Percentiles rank a stretch among this genome's conserved stretches.
These are phyloP conservation scores for Psix sp. DNA, from an alignment of 1,140 invertebrate species.

Conservation along the genomic window DNA sequence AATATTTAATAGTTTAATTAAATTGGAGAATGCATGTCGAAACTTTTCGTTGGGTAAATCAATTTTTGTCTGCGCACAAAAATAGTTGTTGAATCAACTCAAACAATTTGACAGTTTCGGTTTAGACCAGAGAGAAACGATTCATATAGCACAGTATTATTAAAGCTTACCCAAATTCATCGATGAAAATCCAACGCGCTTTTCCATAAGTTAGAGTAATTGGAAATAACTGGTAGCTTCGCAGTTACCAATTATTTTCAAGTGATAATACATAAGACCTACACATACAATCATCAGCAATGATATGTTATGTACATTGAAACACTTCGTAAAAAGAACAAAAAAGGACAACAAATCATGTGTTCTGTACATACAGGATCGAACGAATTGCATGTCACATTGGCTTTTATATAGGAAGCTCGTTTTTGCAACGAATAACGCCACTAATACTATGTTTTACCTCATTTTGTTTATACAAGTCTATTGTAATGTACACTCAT, in stretches of 20 bases:
- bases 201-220: too few species aligned
- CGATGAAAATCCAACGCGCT: too few species aligned
- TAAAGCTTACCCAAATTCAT: too few species aligned
- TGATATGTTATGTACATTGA: constrained; percentile 56
- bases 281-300: constrained; percentile 23
- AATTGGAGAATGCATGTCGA: too few species aligned
- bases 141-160: too few species aligned
- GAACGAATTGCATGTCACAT: constrained; percentile 27
- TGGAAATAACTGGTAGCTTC: too few species aligned
- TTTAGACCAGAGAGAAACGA: too few species aligned
- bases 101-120: too few species aligned
- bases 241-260: background rate
- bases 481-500: constrained; percentile 50
- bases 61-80: too few species aligned
- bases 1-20: too few species aligned
- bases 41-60: too few species aligned
- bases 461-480: constrained; percentile 15
- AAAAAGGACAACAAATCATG: background rate
- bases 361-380: constrained; percentile 16
- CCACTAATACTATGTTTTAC: constrained; percentile 24
- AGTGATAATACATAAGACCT: constrained; percentile 9
- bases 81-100: too few species aligned
- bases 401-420: constrained; percentile 24
- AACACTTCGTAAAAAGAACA: constrained; percentile 11
- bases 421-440: constrained; percentile 28